Conservation (phyloP, 2,888 invertebrate genomes). For the Sarcophaga carnaria region DNA sequence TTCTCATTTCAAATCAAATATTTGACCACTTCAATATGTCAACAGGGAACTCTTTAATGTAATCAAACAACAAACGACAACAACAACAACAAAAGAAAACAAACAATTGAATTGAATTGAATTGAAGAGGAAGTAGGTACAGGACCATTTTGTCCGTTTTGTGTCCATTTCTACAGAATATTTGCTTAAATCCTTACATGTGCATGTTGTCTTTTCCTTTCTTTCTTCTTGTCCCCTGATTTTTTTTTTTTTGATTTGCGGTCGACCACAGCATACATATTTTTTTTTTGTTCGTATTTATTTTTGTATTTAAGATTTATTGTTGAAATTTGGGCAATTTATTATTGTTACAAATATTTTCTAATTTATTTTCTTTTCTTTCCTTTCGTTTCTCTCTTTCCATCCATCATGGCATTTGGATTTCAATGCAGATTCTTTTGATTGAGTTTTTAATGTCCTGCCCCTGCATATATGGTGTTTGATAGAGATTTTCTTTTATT, state of each 20-base stretch:
- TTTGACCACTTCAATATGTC: constrained; percentile 80
- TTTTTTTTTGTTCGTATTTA: constrained; percentile 52
- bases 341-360: constrained; percentile 75
- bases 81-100: no score
- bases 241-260: neutral
- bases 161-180: neutral
- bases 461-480: constrained; percentile 33
- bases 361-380: constrained; percentile 47
- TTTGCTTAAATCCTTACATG: constrained; percentile 62
- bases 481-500: constrained; percentile 37
- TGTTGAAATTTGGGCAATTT: constrained; percentile 78
- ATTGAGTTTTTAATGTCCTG: constrained; percentile 38
- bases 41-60: constrained; percentile 70
- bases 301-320: constrained; percentile 75
- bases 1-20: constrained; percentile 31
- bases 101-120: neutral
- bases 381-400: constrained; percentile 3
- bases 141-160: constrained; percentile 41
- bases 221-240: neutral
- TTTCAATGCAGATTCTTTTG: constrained; percentile 30
- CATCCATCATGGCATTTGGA: neutral
- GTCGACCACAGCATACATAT: constrained; percentile 38
- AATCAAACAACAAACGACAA: constrained; percentile 72
- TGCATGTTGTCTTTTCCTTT: constrained; percentile 1
- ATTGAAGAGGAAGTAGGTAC: neutral